A percentile compares a stretch with the other conserved stretches of the same genome.
Conservation (phyloP, 1,140 invertebrate species). For the Telenomus remus region DNA sequence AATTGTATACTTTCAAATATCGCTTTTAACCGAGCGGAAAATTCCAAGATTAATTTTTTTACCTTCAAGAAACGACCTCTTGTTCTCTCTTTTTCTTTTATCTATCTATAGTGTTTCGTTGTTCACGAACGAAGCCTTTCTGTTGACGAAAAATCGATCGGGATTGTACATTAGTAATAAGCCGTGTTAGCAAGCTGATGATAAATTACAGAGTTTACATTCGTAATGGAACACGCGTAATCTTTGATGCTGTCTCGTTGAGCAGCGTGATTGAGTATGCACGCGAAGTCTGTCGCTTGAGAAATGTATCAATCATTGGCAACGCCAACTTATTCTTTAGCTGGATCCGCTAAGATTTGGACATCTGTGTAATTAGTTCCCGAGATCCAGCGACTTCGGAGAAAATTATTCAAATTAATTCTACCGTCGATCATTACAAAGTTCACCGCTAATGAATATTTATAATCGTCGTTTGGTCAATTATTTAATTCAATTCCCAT, state of each 20-base stretch:
- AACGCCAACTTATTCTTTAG: conserved; percentile 12
- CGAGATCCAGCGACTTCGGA: conserved; percentile 1
- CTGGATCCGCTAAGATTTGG: conserved; percentile 27
- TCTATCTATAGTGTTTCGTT: no score
- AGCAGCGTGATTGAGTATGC: conserved; percentile 13
- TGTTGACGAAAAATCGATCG: no score
- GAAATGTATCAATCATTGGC: conserved; percentile 28
- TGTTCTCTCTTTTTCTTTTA: no score
- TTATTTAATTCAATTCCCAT: conserved; percentile 5
- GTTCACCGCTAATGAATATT: conserved; percentile 30
- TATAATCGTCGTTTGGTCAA: conserved; percentile 25
- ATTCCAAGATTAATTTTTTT: no score
- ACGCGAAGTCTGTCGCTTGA: conserved; percentile 7
- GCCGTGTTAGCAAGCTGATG: no score
- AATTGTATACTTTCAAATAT: conserved; percentile 4
- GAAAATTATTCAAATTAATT: conserved; percentile 47
- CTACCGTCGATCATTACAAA: conserved; percentile 33
- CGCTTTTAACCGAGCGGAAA: neutral
- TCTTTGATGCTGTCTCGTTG: conserved; percentile 3
- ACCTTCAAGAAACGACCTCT: no score
- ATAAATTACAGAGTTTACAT: no score
- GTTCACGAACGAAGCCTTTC: no score
- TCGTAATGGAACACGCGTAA: conserved; percentile 7
- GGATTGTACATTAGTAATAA: no score
- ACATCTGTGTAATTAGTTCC: conserved; percentile 42